Evolutionary conservation across 2,113 vertebrate species (phyloP).

Genomic region (Rhodinocichla rosea): DNA sequence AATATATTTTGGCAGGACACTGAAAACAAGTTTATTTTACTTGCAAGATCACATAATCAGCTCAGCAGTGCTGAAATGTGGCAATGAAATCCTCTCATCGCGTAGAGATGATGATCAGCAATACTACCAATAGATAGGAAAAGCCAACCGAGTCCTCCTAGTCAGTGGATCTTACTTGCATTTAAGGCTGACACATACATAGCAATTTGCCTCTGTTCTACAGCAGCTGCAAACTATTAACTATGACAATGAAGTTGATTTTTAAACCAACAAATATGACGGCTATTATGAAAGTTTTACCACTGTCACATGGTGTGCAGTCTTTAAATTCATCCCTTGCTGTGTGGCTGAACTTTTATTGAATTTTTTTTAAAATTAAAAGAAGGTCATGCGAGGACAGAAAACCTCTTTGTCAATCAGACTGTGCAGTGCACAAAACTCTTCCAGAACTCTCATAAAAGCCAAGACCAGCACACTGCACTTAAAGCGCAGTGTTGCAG

Average conservation of each 20-base stretch:
- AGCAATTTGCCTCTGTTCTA: conserved; percentile 56
- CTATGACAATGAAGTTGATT: conserved; percentile 64
- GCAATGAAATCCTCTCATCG: conserved; percentile 48
- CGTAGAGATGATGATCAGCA: conserved; percentile 33
- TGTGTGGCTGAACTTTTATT: conserved; percentile 69
- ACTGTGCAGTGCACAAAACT: conserved; percentile 20
- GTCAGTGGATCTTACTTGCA: conserved; percentile 27
- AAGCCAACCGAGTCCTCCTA: conserved; percentile 18
- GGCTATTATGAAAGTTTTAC: conserved; percentile 66
- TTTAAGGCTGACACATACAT: conserved; percentile 52
- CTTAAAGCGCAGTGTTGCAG: conserved; percentile 14
- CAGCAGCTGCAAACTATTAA: conserved; percentile 70
- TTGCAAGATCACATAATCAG: conserved; percentile 46
- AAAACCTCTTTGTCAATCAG: conserved; percentile 54
- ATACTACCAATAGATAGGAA: conserved; percentile 60
- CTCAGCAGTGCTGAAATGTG: conserved; percentile 64
- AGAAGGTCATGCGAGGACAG: conserved; percentile 58
- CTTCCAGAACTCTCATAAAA: conserved; percentile 47
- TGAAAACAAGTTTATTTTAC: conserved; percentile 56
- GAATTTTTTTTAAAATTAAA: conserved; percentile 41
- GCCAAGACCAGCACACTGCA: not conserved
- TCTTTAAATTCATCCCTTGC: conserved; percentile 64
- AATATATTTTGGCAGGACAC: conserved; percentile 30
- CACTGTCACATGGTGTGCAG: conserved; percentile 64
- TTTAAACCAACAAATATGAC: conserved; percentile 68